phyloP scores from a whole-genome alignment of 2,113 vertebrate genomes.

The Hepsetus odoe region DNA sequence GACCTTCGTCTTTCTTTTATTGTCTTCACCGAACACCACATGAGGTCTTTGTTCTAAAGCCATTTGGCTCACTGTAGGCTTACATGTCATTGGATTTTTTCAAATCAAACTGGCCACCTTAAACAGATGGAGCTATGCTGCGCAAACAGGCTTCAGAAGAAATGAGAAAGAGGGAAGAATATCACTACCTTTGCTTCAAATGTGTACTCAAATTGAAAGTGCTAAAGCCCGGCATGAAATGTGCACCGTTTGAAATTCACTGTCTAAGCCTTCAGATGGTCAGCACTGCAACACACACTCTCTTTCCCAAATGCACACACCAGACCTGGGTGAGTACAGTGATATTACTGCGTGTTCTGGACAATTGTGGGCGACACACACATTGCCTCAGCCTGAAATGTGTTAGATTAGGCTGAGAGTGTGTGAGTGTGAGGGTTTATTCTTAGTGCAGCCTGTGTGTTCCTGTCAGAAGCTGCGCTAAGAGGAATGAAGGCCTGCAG shows the following conservation, averaged over 20 bases:
- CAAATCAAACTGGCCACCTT: background rate
- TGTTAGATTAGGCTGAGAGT: constrained; percentile 66
- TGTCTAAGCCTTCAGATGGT: background rate
- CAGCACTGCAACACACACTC: background rate
- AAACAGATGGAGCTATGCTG: background rate
- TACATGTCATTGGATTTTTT: background rate
- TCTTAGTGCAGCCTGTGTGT: constrained; percentile 56
- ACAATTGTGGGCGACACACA: constrained; percentile 42
- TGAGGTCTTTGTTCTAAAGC: background rate
- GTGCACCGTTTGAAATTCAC: no score
- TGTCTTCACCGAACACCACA: background rate
- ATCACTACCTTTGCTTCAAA: no score
- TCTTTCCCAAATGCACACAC: constrained; percentile 27
- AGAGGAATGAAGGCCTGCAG: constrained; percentile 38
- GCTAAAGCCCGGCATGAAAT: constrained; percentile 24
- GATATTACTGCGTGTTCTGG: constrained; percentile 40
- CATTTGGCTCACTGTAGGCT: background rate
- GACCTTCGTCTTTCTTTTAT: background rate
- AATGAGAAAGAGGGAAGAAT: background rate
- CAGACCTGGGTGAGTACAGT: constrained; percentile 3
- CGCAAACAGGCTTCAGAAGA: background rate
- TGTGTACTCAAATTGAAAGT: no score
- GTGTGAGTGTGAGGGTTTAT: constrained; percentile 72
- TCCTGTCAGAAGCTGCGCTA: constrained; percentile 51
- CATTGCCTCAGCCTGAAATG: constrained; percentile 59